These are phyloP conservation scores for Plecturocebus donacophilus DNA, from an alignment of 2,113 vertebrate genomes.

Conservation along the genomic window DNA sequence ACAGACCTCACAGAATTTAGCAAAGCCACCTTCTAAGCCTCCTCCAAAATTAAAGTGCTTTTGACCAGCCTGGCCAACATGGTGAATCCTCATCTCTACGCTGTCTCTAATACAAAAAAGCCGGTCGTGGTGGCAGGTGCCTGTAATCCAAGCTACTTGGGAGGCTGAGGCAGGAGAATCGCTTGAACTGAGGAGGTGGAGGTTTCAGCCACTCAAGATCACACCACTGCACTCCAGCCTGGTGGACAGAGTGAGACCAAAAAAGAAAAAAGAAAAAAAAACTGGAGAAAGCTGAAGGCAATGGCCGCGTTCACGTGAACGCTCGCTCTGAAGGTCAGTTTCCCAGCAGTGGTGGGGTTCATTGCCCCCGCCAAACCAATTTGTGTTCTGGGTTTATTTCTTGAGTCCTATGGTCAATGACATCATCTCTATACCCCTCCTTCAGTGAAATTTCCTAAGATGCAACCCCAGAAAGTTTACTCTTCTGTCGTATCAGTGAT, in stretches of 20 bases:
- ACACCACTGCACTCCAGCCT: too few relatives aligned
- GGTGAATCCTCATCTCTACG: too few relatives aligned
- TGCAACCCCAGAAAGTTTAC: neutral
- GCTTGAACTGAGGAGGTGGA: too few relatives aligned
- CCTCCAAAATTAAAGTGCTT: neutral
- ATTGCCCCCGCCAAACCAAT: accelerated
- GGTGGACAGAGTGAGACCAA: too few relatives aligned
- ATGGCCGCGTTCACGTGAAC: neutral
- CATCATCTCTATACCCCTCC: neutral
- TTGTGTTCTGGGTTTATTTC: neutral
- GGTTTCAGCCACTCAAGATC: too few relatives aligned
- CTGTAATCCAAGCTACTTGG: too few relatives aligned
- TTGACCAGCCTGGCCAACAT: neutral
- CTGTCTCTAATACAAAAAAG: too few relatives aligned
- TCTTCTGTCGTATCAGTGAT: neutral
- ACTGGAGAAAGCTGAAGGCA: neutral
- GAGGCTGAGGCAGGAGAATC: too few relatives aligned
- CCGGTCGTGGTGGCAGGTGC: too few relatives aligned
- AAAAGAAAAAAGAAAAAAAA: too few relatives aligned
- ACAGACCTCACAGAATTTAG: neutral
- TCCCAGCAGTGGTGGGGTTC: accelerated
- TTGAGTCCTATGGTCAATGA: accelerated
- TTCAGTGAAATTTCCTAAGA: neutral
- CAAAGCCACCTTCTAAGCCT: neutral
- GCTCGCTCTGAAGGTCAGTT: neutral